A percentile compares a stretch with the other conserved stretches of the same genome.
Evolutionary conservation across 2,888 invertebrate genomes (phyloP).

Genomic region (Cyaniris semiargus): DNA sequence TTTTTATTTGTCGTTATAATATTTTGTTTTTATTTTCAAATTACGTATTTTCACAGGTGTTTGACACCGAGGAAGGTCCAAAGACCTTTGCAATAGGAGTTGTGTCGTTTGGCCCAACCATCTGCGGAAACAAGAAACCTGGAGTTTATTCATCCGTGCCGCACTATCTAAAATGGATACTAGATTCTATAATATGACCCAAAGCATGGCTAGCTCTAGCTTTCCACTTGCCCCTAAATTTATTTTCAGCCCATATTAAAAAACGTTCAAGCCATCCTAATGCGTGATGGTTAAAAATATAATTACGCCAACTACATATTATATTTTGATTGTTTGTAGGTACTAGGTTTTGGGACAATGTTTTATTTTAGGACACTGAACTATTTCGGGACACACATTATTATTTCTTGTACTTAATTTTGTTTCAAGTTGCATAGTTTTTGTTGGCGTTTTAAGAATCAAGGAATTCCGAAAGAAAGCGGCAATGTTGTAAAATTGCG

Average conservation of each 20-base stretch:
- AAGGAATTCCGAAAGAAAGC: neutral
- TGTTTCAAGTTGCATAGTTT: neutral
- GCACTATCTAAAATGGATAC: slow-evolving; percentile 79
- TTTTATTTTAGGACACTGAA: no score
- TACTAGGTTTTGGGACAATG: no score
- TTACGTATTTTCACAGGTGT: slow-evolving; percentile 56
- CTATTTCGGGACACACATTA: neutral
- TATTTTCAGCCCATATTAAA: neutral
- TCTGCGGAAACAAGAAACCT: slow-evolving; percentile 78
- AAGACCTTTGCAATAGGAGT: slow-evolving; percentile 80
- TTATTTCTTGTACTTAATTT: neutral
- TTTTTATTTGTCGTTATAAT: neutral
- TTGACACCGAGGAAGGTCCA: slow-evolving; percentile 69
- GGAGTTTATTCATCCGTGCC: slow-evolving; percentile 79
- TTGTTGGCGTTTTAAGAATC: neutral
- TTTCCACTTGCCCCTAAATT: neutral
- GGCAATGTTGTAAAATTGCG: neutral
- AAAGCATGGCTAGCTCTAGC: neutral
- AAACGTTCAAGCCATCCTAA: neutral
- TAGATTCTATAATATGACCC: slow-evolving; percentile 55
- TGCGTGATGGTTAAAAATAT: neutral
- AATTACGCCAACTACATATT: neutral
- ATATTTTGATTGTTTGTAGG: neutral
- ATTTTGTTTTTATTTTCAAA: neutral
- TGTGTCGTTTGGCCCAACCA: slow-evolving; percentile 82